Evolutionary conservation across 2,797 vertebrate species (phyloP).

Genomic region (Spinus olivaceus): DNA sequence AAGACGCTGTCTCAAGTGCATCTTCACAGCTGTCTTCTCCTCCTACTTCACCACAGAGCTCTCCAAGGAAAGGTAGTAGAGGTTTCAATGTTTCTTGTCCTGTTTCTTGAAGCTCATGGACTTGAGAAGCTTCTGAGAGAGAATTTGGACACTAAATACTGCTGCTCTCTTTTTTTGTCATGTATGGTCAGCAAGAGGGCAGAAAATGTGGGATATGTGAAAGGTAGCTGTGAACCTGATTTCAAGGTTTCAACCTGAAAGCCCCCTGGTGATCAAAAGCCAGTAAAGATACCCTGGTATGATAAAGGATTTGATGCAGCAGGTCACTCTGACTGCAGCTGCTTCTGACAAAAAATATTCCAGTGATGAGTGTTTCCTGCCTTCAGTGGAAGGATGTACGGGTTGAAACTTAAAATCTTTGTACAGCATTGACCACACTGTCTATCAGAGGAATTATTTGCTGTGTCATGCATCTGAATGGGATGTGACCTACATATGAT

Average conservation of each 20-base stretch:
- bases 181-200: background rate
- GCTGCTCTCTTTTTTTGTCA: background rate
- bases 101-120: background rate
- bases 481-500: background rate
- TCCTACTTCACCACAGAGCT: slow-evolving; percentile 94
- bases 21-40: slow-evolving; percentile 94
- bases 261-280: background rate
- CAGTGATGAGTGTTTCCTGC: background rate
- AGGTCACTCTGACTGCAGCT: background rate
- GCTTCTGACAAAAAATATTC: background rate
- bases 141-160: background rate
- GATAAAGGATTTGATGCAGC: background rate
- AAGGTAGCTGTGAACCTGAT: background rate
- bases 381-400: background rate
- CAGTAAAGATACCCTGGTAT: background rate
- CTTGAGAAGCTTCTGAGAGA: background rate
- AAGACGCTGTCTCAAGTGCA: slow-evolving; percentile 89
- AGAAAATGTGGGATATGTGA: background rate
- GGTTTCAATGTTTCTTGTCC: background rate
- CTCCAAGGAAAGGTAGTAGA: slow-evolving; percentile 93
- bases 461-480: background rate
- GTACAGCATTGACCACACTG: background rate
- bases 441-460: background rate
- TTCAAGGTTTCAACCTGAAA: background rate
- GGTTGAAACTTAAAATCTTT: background rate